These are phyloP conservation scores for Maccullochella peelii DNA, from an alignment of 2,113 vertebrate genomes.

Conservation along the genomic window DNA sequence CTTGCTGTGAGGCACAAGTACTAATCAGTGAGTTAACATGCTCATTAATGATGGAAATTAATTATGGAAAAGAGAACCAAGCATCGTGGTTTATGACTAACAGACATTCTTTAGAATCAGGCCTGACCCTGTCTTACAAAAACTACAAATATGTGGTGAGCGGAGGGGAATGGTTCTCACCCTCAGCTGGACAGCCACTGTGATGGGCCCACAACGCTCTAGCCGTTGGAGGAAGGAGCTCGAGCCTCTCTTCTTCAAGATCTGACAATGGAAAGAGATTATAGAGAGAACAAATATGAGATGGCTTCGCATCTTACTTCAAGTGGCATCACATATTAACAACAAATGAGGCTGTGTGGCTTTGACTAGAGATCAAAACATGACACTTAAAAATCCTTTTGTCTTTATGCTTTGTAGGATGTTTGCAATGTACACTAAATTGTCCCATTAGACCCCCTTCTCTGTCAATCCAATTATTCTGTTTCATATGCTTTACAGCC, in stretches of 20 bases:
- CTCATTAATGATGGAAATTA: background rate
- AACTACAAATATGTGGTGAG: background rate
- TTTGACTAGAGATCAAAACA: constrained; percentile 8
- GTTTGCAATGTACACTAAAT: constrained; percentile 17
- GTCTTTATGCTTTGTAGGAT: background rate
- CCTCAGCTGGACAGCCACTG: constrained; percentile 90
- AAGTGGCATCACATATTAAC: constrained; percentile 6
- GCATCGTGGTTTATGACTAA: background rate
- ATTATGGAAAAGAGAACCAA: background rate
- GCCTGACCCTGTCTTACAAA: background rate
- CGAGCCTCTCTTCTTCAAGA: constrained; percentile 92
- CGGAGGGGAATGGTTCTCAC: constrained; percentile 76
- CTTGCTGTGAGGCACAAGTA: background rate
- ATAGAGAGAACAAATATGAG: background rate
- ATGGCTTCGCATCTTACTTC: background rate
- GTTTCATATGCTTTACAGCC: constrained; percentile 10
- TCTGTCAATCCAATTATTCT: constrained; percentile 1
- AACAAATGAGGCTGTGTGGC: constrained; percentile 1
- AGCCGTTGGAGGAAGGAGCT: constrained; percentile 90
- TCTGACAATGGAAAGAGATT: constrained; percentile 73
- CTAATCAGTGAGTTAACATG: background rate
- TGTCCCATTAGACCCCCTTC: background rate
- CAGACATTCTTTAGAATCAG: background rate
- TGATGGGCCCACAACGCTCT: constrained; percentile 88
- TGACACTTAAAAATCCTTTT: background rate